Percentiles rank a stretch among this genome's conserved stretches.
These are phyloP conservation scores for Pseudochromis fuscus DNA, from an alignment of 2,797 vertebrate genomes.

Conservation along the genomic window DNA sequence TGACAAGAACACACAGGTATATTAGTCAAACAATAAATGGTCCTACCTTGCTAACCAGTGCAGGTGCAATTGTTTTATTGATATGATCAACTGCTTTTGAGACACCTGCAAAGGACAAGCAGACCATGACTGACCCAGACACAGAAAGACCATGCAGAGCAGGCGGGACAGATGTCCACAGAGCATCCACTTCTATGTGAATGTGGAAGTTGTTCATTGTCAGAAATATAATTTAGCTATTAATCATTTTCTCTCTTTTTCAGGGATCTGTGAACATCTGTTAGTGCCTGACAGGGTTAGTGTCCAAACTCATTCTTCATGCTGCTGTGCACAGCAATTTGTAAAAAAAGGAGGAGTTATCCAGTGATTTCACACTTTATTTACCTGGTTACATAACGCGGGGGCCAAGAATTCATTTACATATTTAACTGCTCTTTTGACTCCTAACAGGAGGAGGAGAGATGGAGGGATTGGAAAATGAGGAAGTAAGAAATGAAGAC, in stretches of 20 bases:
- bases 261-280: slow-evolving; percentile 79
- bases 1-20: slow-evolving; percentile 46
- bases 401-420: slow-evolving; percentile 98
- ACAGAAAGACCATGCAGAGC: slow-evolving; percentile 82
- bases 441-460: slow-evolving; percentile 88
- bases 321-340: slow-evolving; percentile 67
- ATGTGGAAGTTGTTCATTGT: slow-evolving; percentile 1
- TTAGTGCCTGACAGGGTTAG: slow-evolving; percentile 73
- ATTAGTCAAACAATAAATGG: slow-evolving; percentile 85
- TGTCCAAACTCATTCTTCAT: slow-evolving; percentile 83
- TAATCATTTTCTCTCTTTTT: slow-evolving; percentile 46
- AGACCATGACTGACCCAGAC: slow-evolving; percentile 89
- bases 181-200: slow-evolving; percentile 30
- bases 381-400: slow-evolving; percentile 99
- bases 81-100: slow-evolving; percentile 99
- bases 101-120: slow-evolving; percentile 99
- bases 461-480: slow-evolving; percentile 43
- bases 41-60: slow-evolving; percentile 99
- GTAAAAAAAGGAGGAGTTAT: slow-evolving; percentile 23
- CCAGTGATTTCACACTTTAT: slow-evolving; percentile 68
- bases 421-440: slow-evolving; percentile 99
- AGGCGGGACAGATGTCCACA: slow-evolving; percentile 83
- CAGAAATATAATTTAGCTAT: slow-evolving; percentile 1
- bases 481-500: slow-evolving; percentile 26
- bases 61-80: slow-evolving; percentile 99